Evolutionary conservation across 37 sponge, comb jelly and placozoan genomes (phyloP), one percentile per base, ranked within the genome.

Genomic region (Ianthella basta): DNA sequence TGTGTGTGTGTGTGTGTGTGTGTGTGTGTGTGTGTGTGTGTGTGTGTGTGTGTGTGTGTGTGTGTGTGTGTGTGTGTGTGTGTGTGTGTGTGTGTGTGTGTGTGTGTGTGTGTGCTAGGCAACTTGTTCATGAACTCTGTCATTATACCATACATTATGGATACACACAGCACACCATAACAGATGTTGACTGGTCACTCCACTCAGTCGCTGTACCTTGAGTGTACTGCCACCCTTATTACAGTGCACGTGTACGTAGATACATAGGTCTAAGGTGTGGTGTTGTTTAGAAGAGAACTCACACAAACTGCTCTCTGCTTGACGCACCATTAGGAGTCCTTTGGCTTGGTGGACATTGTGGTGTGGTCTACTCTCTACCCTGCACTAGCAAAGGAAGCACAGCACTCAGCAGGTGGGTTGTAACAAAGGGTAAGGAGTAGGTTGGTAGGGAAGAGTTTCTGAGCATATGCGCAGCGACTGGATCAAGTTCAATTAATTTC

Each of bases 291-390:
- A 44, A 8, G 50, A 33, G 54, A 21, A 41, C 60, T 27, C n/a
- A 55, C 78, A 65, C 50, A 65, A n/a, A 2, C 20, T n/a, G 50
- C 3, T 63, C 32, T 4, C 34, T 65, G 69, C 66, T 8, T 60
- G 23, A 35, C 61, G n/a, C 25, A 82, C 6, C 19, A 74, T 23
- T 19, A 64, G 72, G 84, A 92, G 32, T 38, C 21, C 1, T 66
- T 87, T 4, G 84, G 87, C 14, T 77, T 92, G 18, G 87, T 87
- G 33, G 93, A 92, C 80, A 56, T 92, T 3, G 80, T 87, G 21
- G 82, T 87, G 21, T 92, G 93, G 93, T 34, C 87, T 1, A 73
- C 87, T 19, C 87, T 92, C 20, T 89, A 86, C 36, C 78, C 57
- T 15, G 54, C 84, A 24, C 61, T 89, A 25, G 55, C 86, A 4